phyloP scores from a whole-genome alignment of 1,140 invertebrate genomes.

The Cydia amplana region DNA sequence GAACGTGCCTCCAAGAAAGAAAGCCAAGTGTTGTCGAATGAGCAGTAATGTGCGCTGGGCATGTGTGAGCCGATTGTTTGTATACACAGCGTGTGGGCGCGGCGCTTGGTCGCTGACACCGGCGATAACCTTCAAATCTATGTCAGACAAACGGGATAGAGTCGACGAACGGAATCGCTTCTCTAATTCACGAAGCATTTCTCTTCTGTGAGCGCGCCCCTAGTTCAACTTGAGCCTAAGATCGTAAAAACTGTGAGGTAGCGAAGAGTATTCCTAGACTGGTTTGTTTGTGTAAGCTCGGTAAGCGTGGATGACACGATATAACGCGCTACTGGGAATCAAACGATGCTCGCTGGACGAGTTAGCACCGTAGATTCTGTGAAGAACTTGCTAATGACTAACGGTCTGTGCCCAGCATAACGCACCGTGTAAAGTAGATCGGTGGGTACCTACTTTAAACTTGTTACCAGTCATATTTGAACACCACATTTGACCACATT shows the following conservation, averaged over 20 bases:
- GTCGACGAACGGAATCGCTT: conserved; percentile 57
- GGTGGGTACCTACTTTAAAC: not conserved
- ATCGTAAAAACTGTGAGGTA: not conserved
- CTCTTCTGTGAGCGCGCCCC: not conserved
- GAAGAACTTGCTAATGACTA: conserved; percentile 28
- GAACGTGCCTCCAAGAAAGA: not conserved
- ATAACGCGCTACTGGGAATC: conserved; percentile 15
- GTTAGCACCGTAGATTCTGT: conserved; percentile 29
- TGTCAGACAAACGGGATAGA: conserved; percentile 65
- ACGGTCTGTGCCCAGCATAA: conserved; percentile 23
- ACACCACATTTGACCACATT: not conserved
- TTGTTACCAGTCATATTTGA: not conserved
- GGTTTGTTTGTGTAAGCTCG: not conserved
- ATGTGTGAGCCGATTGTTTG: conserved; percentile 62
- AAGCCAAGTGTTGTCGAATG: not conserved
- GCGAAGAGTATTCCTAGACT: not conserved
- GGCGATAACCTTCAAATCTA: conserved; percentile 74
- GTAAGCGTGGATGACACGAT: not conserved
- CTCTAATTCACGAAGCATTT: conserved; percentile 35
- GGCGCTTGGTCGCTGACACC: conserved; percentile 73
- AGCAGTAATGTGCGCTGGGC: conserved; percentile 16
- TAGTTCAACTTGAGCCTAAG: not conserved
- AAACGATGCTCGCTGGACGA: not conserved
- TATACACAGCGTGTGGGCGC: conserved; percentile 73
- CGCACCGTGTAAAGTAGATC: conserved; percentile 7